A percentile compares a stretch with the other conserved stretches of the same genome.
These are phyloP conservation scores for Stigmatopora argus DNA, from an alignment of 2,113 vertebrate genomes.

Conservation along the genomic window DNA sequence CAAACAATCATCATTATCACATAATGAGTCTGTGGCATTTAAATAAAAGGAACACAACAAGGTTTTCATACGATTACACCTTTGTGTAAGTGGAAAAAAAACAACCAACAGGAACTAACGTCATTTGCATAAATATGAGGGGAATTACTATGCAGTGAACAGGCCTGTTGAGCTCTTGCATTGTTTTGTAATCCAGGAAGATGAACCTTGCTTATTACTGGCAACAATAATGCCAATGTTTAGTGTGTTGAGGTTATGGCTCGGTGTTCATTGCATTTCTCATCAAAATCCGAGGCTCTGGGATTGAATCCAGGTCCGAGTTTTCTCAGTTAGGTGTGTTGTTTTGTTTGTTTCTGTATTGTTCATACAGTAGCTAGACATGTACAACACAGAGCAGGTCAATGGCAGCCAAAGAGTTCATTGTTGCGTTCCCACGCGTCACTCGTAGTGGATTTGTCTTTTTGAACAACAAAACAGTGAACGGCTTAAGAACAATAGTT, in stretches of 20 bases:
- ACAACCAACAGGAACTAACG: background rate
- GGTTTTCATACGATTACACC: background rate
- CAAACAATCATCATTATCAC: conserved; percentile 26
- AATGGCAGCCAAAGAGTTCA: background rate
- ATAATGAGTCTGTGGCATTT: conserved; percentile 11
- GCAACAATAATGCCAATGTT: background rate
- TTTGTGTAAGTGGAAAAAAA: background rate
- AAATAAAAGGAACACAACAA: conserved; percentile 16
- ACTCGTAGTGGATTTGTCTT: background rate
- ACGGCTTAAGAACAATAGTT: background rate
- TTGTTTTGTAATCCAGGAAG: background rate
- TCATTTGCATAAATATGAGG: background rate
- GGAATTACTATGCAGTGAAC: conserved; percentile 5
- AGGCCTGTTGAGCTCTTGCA: background rate
- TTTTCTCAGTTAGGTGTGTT: background rate
- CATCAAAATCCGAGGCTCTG: background rate
- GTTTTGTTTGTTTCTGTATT: too few species aligned
- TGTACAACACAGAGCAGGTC: too few species aligned
- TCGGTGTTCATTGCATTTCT: background rate
- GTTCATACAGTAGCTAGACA: too few species aligned
- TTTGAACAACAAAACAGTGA: background rate
- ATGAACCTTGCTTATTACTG: background rate
- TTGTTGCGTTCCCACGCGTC: background rate
- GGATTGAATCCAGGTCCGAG: background rate
- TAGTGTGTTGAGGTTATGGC: background rate